These are phyloP conservation scores for Cirrhinus mrigala DNA, from an alignment of 2,797 vertebrate genomes.

Conservation along the genomic window DNA sequence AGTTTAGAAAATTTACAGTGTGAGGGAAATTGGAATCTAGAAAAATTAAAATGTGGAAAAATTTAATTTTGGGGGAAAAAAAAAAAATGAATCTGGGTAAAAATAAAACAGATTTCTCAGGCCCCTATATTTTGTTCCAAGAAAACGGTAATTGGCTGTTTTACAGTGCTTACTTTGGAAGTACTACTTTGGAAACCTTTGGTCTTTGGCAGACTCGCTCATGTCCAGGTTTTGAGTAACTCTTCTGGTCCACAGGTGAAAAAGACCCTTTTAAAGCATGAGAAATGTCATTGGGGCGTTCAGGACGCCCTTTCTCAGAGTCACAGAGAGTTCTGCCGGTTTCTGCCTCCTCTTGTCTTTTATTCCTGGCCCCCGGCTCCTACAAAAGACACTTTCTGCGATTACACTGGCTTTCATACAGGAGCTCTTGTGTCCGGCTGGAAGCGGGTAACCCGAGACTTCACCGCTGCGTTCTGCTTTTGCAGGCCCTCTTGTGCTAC, in stretches of 20 bases:
- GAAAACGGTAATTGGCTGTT: not conserved
- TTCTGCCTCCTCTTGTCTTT: slow-evolving; percentile 40
- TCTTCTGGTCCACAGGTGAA: slow-evolving; percentile 19
- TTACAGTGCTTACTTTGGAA: not conserved
- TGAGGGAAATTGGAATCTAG: not conserved
- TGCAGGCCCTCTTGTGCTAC: slow-evolving; percentile 11
- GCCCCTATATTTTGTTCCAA: not conserved
- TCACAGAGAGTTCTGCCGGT: slow-evolving; percentile 37
- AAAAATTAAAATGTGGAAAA: not conserved
- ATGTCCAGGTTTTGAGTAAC: not conserved
- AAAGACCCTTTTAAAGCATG: slow-evolving; percentile 1
- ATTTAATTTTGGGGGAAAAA: not conserved
- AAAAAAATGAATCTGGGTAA: not conserved
- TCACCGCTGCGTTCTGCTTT: slow-evolving; percentile 2
- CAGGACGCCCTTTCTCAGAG: slow-evolving; percentile 10
- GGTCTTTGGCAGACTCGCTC: not conserved
- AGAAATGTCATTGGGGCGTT: slow-evolving; percentile 35
- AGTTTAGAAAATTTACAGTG: not conserved
- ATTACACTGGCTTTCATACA: slow-evolving; percentile 54
- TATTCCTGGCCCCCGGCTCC: slow-evolving; percentile 22
- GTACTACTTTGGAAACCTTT: not conserved
- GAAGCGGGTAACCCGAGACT: slow-evolving; percentile 54
- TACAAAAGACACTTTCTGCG: slow-evolving; percentile 54
- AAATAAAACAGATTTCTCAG: not conserved
- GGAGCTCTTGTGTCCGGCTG: slow-evolving; percentile 41